These are phyloP conservation scores for Harpagoxenus sublaevis DNA, from an alignment of 2,888 invertebrate species.

Conservation along the genomic window DNA sequence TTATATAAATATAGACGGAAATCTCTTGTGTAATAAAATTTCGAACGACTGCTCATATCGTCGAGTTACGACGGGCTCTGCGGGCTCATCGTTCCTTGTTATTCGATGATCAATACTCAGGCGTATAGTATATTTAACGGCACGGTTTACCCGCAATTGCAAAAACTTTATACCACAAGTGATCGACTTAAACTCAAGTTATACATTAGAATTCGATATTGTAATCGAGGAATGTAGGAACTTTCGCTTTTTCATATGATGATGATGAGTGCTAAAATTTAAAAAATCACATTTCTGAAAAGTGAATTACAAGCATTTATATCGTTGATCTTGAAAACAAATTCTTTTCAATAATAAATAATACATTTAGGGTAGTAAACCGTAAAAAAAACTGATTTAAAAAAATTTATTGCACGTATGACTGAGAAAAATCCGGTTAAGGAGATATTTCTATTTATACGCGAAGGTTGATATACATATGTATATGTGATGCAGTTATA, in stretches of 20 bases:
- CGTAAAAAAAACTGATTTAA: no score
- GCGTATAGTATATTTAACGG: neutral
- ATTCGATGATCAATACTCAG: constrained; percentile 32
- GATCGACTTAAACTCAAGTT: constrained; percentile 13
- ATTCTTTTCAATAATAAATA: neutral
- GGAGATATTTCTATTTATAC: constrained; percentile 1
- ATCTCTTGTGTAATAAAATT: neutral
- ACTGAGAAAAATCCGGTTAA: neutral
- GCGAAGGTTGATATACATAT: neutral
- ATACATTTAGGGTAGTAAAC: neutral
- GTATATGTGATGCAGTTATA: neutral
- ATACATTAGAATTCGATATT: constrained; percentile 9
- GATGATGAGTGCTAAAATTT: neutral
- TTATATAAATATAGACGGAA: constrained; percentile 15
- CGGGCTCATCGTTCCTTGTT: constrained; percentile 40
- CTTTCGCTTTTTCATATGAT: neutral
- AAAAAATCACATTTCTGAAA: neutral
- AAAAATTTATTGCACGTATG: neutral
- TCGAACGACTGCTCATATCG: constrained; percentile 30
- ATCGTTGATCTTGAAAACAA: neutral
- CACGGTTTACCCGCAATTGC: constrained; percentile 2
- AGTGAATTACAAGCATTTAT: neutral
- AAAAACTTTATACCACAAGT: constrained; percentile 21
- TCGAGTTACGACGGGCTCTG: constrained; percentile 3
- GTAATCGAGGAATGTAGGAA: neutral